Percentiles rank a stretch among this genome's conserved stretches.
Evolutionary conservation across 2,888 invertebrate genomes (phyloP).

Genomic region (Elaeidobius kamerunicus): DNA sequence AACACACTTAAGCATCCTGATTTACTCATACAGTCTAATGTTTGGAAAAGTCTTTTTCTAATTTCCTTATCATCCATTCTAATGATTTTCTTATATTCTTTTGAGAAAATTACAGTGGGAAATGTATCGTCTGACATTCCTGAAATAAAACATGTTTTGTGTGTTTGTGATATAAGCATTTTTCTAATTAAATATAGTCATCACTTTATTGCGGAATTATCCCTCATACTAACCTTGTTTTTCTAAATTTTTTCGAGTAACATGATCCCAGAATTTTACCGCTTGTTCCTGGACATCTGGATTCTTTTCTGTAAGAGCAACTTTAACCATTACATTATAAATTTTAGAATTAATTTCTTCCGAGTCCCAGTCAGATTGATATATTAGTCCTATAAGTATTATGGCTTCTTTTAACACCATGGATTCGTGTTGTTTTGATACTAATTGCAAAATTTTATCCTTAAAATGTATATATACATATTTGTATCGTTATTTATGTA

Average conservation of each 20-base stretch:
- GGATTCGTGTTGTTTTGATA: conserved; percentile 69
- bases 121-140: conserved; percentile 78
- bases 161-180: too few relatives aligned
- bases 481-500: too few relatives aligned
- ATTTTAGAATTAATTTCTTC: conserved; percentile 44
- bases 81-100: conserved; percentile 73
- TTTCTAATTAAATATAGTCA: too few relatives aligned
- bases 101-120: conserved; percentile 76
- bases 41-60: conserved; percentile 61
- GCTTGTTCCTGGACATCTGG: conserved; percentile 79
- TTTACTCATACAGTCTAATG: conserved; percentile 62
- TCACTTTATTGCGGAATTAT: too few relatives aligned
- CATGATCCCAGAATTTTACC: conserved; percentile 68
- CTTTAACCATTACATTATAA: conserved; percentile 62
- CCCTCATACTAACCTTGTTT: conserved; percentile 60
- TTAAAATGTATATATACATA: too few relatives aligned
- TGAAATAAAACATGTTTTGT: too few relatives aligned
- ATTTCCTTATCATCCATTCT: conserved; percentile 67
- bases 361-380: conserved; percentile 62
- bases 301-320: conserved; percentile 63
- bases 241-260: conserved; percentile 61
- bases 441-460: conserved; percentile 55
- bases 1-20: conserved; percentile 71
- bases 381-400: conserved; percentile 62
- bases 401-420: conserved; percentile 74